Base-by-base conservation (phyloP, 2,113 vertebrate genomes). In the Neogobius melanostomus region DNA sequence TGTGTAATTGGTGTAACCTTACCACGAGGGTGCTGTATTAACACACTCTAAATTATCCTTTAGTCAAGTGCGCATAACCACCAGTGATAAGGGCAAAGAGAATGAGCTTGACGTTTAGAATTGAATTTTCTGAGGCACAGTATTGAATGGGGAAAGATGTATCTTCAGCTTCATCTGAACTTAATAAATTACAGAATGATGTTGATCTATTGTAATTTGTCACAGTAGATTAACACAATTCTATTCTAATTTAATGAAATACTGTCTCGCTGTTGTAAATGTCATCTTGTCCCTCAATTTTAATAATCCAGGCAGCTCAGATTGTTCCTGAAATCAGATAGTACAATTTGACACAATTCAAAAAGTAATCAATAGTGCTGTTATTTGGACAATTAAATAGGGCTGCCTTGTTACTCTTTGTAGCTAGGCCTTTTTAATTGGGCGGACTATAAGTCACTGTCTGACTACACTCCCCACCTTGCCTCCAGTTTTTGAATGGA, bases 1-100 rank as follows among this genome's bases (percentile, higher is more conserved):
- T 68, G 60, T 79, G 72, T 80, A 83, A 82, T 85, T 81, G 80
- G 68, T 80, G 60, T 66, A 76, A 73, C 62, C 59, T 64, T 46
- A 81, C 73, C 56, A 44, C 78, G 50, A 49, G 51, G 1, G 9
- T 59, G 54, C 71, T 66, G 68, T 49, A 72, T 51, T 12, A 11
- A 76, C n/a, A 53, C 43, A 64, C 49, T 72, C 43, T 8, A 48
- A 17, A 69, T 74, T 48, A 84, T 56, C 52, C 51, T 9, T 68
- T 50, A 49, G 36, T 64, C 43, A 76, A 54, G 52, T 53, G 16
- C 69, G 36, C 64, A 45, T 80, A 75, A 79, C 48, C 53, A 79
- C 68, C 36, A 44, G 46, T 68, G 66, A 77, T 48, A 65, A 47
- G 46, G 42, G 42, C 60, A 56, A 62, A 45, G 45, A 5, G n/a